phyloP scores from a whole-genome alignment of 2,888 invertebrate genomes.

The Scaptomyza flava region DNA sequence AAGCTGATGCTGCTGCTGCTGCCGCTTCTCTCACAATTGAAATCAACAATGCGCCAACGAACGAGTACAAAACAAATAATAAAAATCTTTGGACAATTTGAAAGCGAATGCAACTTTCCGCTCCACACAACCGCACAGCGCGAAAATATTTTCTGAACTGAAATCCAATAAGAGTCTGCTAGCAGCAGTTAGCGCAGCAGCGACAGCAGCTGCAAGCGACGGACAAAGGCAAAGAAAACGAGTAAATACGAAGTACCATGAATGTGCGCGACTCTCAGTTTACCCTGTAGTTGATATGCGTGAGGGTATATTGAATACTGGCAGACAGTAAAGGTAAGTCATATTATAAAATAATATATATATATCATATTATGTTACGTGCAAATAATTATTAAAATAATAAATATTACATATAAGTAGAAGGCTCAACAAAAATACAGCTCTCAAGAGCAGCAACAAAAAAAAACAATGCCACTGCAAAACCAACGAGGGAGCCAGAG shows the following conservation, averaged over 20 bases:
- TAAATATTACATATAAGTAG: slow-evolving; percentile 5
- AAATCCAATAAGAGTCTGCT: slow-evolving; percentile 58
- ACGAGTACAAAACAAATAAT: slow-evolving; percentile 54
- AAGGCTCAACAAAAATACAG: slow-evolving; percentile 39
- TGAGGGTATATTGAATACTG: too few relatives aligned
- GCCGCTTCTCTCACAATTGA: slow-evolving; percentile 57
- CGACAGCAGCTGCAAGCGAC: slow-evolving; percentile 26
- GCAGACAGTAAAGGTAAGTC: too few relatives aligned
- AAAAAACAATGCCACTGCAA: slow-evolving; percentile 44
- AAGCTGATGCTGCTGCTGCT: slow-evolving; percentile 43
- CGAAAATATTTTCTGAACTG: slow-evolving; percentile 70
- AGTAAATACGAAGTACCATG: slow-evolving; percentile 8
- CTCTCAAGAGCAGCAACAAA: slow-evolving; percentile 35
- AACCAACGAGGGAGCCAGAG: slow-evolving; percentile 29
- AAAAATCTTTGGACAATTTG: slow-evolving; percentile 62
- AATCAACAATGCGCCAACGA: slow-evolving; percentile 61
- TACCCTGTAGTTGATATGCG: slow-evolving; percentile 18
- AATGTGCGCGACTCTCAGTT: background rate
- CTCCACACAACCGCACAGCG: slow-evolving; percentile 73
- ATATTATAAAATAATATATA: too few relatives aligned
- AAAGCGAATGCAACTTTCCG: slow-evolving; percentile 68
- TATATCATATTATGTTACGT: too few relatives aligned
- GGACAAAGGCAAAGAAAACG: slow-evolving; percentile 49
- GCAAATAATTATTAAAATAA: too few relatives aligned
- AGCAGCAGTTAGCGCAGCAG: slow-evolving; percentile 30